Conservation (phyloP, 2,888 invertebrate genomes). For the Aphodius granarius region DNA sequence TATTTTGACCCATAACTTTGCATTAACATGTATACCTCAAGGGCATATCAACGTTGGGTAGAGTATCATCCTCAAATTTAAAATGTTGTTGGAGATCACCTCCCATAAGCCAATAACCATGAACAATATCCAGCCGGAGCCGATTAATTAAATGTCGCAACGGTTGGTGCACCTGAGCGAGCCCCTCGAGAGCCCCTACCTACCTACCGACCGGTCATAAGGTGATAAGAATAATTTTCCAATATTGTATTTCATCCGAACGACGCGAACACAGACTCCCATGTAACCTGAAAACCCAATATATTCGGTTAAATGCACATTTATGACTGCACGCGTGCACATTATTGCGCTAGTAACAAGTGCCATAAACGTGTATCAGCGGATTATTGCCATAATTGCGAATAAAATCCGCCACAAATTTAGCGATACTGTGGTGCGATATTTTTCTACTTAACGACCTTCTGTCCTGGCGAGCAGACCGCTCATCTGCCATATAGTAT, state of each 20-base stretch:
- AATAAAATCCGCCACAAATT: constrained; percentile 33
- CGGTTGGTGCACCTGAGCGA: constrained; percentile 3
- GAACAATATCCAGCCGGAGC: not conserved
- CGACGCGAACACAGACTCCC: constrained; percentile 31
- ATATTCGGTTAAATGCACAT: constrained; percentile 44
- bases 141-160: constrained; percentile 2
- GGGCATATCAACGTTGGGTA: not conserved
- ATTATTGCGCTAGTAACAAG: constrained; percentile 46
- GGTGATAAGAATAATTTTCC: constrained; percentile 39
- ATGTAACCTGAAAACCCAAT: constrained; percentile 40
- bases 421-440: constrained; percentile 16
- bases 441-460: constrained; percentile 12
- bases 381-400: constrained; percentile 43
- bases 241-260: constrained; percentile 40
- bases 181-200: not conserved
- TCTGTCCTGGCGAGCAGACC: not conserved
- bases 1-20: not conserved
- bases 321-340: constrained; percentile 43
- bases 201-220: not conserved
- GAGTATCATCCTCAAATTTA: constrained; percentile 11
- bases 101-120: not conserved
- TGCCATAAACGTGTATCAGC: constrained; percentile 46
- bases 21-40: not conserved
- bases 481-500: not conserved
- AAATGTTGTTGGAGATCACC: not conserved